These are phyloP conservation scores for Orius insidiosus DNA, from an alignment of 1,140 invertebrate genomes.

Conservation along the genomic window DNA sequence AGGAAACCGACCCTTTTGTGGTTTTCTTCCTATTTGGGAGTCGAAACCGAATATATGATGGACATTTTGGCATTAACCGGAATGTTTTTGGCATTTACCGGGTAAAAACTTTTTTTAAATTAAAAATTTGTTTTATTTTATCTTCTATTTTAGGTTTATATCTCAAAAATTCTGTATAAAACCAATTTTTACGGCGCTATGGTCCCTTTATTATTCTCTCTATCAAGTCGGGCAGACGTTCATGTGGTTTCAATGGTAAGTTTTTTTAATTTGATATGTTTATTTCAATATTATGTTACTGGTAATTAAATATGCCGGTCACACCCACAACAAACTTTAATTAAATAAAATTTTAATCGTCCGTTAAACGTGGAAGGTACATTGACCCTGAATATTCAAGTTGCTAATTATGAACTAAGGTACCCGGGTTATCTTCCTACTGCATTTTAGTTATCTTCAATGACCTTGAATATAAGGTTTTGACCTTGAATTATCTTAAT, in stretches of 20 bases:
- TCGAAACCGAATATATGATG: constrained; percentile 49
- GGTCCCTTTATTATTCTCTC: constrained; percentile 56
- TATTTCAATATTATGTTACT: constrained; percentile 9
- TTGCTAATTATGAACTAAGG: too few relatives aligned
- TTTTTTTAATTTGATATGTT: constrained; percentile 13
- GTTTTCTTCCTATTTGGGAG: constrained; percentile 44
- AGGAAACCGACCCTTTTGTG: constrained; percentile 55
- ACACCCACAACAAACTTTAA: too few relatives aligned
- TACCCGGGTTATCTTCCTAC: too few relatives aligned
- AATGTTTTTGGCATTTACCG: constrained; percentile 42
- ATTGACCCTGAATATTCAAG: too few relatives aligned
- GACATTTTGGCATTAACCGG: constrained; percentile 53
- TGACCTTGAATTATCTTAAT: too few relatives aligned
- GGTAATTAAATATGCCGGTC: constrained; percentile 12
- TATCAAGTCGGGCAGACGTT: constrained; percentile 65
- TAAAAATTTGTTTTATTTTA: constrained; percentile 14
- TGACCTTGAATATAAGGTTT: too few relatives aligned
- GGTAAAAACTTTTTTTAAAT: constrained; percentile 35
- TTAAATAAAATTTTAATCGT: too few relatives aligned
- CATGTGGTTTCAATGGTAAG: constrained; percentile 58
- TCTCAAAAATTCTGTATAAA: constrained; percentile 41
- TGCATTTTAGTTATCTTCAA: too few relatives aligned
- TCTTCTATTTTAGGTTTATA: constrained; percentile 33
- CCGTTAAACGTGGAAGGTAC: too few relatives aligned
- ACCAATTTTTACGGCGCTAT: constrained; percentile 45